Percentiles rank a stretch among this genome's conserved stretches.
These are phyloP conservation scores for Psittacula echo DNA, from an alignment of 2,797 vertebrate genomes.

Conservation along the genomic window DNA sequence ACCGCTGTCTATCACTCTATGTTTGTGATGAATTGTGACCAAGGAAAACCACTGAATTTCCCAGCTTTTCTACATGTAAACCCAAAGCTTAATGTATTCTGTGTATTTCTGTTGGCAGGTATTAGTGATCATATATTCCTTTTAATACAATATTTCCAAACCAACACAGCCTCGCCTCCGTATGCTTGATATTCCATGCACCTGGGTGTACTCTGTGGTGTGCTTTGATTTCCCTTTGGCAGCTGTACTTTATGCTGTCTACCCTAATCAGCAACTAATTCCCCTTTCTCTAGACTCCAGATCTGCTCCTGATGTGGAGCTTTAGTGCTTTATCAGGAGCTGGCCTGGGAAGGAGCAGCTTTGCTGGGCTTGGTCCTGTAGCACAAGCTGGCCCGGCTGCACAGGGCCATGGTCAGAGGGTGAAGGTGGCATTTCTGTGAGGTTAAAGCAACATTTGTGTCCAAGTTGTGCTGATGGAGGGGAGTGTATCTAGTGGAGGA, in stretches of 20 bases:
- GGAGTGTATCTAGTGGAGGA: fast-evolving
- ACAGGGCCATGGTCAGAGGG: fast-evolving
- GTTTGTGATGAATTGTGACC: background rate
- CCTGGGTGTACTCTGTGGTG: background rate
- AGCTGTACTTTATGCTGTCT: background rate
- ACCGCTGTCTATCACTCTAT: fast-evolving
- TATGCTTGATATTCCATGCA: background rate
- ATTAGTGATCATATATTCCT: conserved; percentile 49
- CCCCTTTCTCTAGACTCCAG: background rate
- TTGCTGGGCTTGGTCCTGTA: background rate
- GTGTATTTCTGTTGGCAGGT: background rate
- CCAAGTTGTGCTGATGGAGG: background rate
- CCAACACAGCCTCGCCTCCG: background rate
- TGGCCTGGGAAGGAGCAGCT: background rate
- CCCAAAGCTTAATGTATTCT: background rate
- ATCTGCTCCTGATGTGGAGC: background rate
- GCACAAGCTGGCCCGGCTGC: background rate
- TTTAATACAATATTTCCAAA: conserved; percentile 42
- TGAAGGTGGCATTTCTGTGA: background rate
- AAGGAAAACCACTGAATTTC: background rate
- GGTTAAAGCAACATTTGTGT: background rate
- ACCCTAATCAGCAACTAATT: background rate
- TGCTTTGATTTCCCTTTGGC: conserved; percentile 21
- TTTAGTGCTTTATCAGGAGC: background rate
- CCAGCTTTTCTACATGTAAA: background rate